A percentile compares a stretch with the other conserved stretches of the same genome.
Evolutionary conservation across 2,888 invertebrate genomes (phyloP).

Genomic region (Orthosia incerta): DNA sequence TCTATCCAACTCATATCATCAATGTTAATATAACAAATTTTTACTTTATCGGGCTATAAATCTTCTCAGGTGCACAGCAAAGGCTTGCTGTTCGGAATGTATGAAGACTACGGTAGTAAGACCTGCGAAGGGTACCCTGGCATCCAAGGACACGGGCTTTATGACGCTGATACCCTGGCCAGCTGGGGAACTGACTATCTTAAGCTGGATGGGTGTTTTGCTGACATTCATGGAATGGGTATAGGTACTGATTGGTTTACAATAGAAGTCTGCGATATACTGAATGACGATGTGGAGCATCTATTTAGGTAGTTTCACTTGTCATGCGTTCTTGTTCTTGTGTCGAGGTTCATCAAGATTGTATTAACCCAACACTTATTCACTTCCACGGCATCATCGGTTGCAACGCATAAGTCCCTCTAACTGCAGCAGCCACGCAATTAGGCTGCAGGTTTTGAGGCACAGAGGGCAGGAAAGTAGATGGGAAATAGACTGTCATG

Average conservation of each 20-base stretch:
- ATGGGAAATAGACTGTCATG: background rate
- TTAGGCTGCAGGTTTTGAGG: background rate
- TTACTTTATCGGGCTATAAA: background rate
- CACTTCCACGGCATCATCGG: background rate
- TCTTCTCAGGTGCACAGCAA: constrained; percentile 92
- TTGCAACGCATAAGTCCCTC: background rate
- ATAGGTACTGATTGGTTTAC: constrained; percentile 15
- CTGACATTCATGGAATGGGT: constrained; percentile 76
- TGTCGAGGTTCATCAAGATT: background rate
- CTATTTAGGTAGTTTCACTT: background rate
- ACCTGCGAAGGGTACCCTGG: constrained; percentile 96
- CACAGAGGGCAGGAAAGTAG: background rate
- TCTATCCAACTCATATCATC: too few species aligned
- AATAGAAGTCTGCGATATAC: background rate
- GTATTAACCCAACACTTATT: background rate
- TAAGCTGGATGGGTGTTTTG: constrained; percentile 95
- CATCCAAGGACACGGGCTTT: constrained; percentile 92
- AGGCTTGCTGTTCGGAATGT: constrained; percentile 95
- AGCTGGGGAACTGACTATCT: constrained; percentile 95
- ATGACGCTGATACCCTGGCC: constrained; percentile 94
- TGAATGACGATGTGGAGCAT: background rate
- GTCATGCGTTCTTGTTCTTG: background rate
- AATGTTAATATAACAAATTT: too few species aligned
- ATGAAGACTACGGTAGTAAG: constrained; percentile 94
- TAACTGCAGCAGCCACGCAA: background rate